phyloP scores from a whole-genome alignment of 2,888 invertebrate genomes.

The Leptinotarsa haldemani region DNA sequence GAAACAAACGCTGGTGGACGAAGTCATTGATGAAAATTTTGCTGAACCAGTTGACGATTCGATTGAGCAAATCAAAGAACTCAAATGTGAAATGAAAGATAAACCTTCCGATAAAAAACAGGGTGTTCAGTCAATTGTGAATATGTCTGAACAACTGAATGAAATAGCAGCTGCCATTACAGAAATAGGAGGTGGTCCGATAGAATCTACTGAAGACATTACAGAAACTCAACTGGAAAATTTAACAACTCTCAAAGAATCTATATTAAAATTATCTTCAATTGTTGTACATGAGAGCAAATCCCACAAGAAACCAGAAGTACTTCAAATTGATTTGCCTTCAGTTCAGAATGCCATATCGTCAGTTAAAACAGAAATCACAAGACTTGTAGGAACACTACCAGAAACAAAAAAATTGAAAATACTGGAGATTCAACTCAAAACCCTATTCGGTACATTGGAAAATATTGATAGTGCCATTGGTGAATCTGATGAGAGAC shows the following conservation, averaged over 20 bases:
- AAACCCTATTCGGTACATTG: slow-evolving; percentile 34
- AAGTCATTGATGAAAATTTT: slow-evolving; percentile 24
- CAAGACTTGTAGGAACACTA: slow-evolving; percentile 23
- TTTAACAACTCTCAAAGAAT: background rate
- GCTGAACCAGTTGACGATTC: slow-evolving; percentile 23
- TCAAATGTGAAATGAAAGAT: slow-evolving; percentile 9
- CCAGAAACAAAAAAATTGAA: slow-evolving; percentile 28
- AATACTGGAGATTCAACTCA: slow-evolving; percentile 30
- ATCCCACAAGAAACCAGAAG: slow-evolving; percentile 35
- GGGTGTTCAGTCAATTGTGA: slow-evolving; percentile 36
- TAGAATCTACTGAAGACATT: slow-evolving; percentile 8
- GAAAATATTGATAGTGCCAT: slow-evolving; percentile 23
- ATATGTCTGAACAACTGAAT: slow-evolving; percentile 20
- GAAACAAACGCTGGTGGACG: slow-evolving; percentile 19
- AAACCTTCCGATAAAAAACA: background rate
- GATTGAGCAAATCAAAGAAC: slow-evolving; percentile 15
- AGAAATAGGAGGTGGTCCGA: background rate
- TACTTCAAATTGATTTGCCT: slow-evolving; percentile 28
- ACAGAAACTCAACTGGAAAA: background rate
- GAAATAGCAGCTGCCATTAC: background rate
- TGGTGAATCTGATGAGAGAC: background rate
- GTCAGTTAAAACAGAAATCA: slow-evolving; percentile 41
- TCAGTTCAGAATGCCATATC: slow-evolving; percentile 39
- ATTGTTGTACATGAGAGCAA: slow-evolving; percentile 35
- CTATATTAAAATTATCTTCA: slow-evolving; percentile 35